phyloP scores from a whole-genome alignment of 23 tunicate genomes.

The Styela plicata region DNA sequence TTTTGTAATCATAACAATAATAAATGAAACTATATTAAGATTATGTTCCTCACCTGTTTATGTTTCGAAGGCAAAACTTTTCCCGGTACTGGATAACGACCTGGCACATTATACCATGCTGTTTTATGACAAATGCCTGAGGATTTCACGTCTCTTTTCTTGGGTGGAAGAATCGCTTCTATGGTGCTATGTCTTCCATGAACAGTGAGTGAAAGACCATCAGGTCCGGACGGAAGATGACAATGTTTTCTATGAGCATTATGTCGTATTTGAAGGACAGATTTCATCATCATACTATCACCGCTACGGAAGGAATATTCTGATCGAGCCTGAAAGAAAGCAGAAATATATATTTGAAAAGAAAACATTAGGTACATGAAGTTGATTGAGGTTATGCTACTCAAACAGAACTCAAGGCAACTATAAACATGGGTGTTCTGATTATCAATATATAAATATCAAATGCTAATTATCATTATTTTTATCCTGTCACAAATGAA shows the following conservation, averaged over 20 bases:
- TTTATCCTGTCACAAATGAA: too few relatives aligned
- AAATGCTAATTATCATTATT: too few relatives aligned
- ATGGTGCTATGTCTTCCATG: conserved; percentile 64
- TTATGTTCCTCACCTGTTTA: conserved; percentile 61
- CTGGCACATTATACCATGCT: conserved; percentile 87
- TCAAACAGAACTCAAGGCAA: too few relatives aligned
- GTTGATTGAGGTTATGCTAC: too few relatives aligned
- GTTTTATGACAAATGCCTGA: conserved; percentile 48
- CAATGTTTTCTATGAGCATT: conserved; percentile 23
- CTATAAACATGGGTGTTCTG: too few relatives aligned
- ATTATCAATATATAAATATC: too few relatives aligned
- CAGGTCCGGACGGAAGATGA: conserved; percentile 31
- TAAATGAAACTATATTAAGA: too few relatives aligned
- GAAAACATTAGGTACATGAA: too few relatives aligned
- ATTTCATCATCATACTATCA: neutral
- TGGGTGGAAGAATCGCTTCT: conserved; percentile 32
- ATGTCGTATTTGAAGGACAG: conserved; percentile 4
- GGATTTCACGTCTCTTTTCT: conserved; percentile 8
- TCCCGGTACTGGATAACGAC: conserved; percentile 64
- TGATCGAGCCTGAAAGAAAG: neutral
- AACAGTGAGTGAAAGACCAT: conserved; percentile 39
- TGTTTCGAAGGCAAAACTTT: conserved; percentile 57
- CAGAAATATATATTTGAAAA: too few relatives aligned
- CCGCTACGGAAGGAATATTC: neutral
- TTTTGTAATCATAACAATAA: too few relatives aligned